These are phyloP conservation scores for Aphelinus certus DNA, from an alignment of 1,140 invertebrate species.

Conservation along the genomic window DNA sequence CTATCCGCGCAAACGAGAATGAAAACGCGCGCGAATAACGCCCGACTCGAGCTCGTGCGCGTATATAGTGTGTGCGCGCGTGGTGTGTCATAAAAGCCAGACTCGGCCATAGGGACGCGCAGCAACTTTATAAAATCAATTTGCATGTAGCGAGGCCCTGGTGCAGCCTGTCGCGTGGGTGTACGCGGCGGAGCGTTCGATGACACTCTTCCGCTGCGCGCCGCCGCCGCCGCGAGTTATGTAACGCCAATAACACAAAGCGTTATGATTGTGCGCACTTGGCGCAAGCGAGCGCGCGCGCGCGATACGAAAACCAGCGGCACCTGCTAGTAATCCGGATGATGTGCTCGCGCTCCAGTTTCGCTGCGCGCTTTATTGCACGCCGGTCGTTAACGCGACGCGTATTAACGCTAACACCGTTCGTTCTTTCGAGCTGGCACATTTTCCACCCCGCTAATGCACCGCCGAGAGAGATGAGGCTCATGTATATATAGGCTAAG, in stretches of 20 bases:
- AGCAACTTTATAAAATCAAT: conserved; percentile 19
- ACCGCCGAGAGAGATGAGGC: too few species aligned
- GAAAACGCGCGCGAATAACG: too few species aligned
- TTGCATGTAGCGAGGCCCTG: conserved; percentile 6
- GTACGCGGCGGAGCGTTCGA: conserved; percentile 20
- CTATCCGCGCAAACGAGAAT: too few species aligned
- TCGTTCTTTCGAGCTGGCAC: too few species aligned
- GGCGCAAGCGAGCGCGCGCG: too few species aligned
- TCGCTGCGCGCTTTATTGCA: background rate
- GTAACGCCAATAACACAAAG: background rate
- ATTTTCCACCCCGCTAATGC: too few species aligned
- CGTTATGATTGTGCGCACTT: background rate
- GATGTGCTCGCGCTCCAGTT: background rate
- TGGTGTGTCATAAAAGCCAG: too few species aligned
- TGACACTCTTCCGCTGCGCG: conserved; percentile 24
- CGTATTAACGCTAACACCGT: too few species aligned
- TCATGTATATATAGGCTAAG: too few species aligned
- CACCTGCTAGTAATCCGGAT: conserved; percentile 7
- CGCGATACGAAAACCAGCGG: background rate
- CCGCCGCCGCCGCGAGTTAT: background rate
- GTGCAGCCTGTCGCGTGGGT: conserved; percentile 1
- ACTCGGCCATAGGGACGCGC: too few species aligned
- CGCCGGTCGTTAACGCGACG: background rate
- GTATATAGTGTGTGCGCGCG: too few species aligned
- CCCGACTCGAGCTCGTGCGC: too few species aligned